phyloP scores from a whole-genome alignment of 2,888 invertebrate genomes.

The Melieria crassipennis region DNA sequence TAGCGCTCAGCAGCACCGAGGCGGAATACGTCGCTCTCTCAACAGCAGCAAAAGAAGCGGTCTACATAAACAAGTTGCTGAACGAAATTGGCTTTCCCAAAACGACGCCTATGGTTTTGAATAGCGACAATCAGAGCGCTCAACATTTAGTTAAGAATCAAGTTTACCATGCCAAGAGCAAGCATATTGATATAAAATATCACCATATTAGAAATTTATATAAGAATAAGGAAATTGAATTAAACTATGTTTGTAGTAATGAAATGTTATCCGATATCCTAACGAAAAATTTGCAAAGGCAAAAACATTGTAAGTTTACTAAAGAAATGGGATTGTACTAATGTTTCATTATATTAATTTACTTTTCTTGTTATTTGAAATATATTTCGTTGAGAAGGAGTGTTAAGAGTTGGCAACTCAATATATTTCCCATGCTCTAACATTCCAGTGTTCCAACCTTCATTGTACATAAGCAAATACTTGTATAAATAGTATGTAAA shows the following conservation, averaged over 20 bases:
- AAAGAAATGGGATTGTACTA: slow-evolving; percentile 8
- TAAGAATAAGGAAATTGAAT: slow-evolving; percentile 12
- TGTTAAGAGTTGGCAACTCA: background rate
- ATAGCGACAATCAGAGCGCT: slow-evolving; percentile 18
- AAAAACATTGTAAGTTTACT: slow-evolving; percentile 5
- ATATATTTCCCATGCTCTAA: no score
- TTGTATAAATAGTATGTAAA: no score
- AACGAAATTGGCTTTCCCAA: slow-evolving; percentile 9
- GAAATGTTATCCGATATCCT: slow-evolving; percentile 14
- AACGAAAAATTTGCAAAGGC: slow-evolving; percentile 5
- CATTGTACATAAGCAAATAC: no score
- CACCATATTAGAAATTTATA: slow-evolving; percentile 10
- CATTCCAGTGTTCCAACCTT: no score
- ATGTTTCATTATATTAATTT: background rate
- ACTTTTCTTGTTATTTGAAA: background rate
- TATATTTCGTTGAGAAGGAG: background rate
- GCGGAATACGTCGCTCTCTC: slow-evolving; percentile 36
- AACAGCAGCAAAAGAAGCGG: slow-evolving; percentile 35
- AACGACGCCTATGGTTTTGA: background rate
- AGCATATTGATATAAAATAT: slow-evolving; percentile 26
- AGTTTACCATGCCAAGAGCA: slow-evolving; percentile 10
- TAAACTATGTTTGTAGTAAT: slow-evolving; percentile 19
- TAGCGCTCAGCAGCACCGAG: slow-evolving; percentile 38
- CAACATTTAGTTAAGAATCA: slow-evolving; percentile 21
- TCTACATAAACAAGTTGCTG: slow-evolving; percentile 27